phyloP scores from a whole-genome alignment of 2,797 vertebrate species.

The Paramormyrops hopkinsi region DNA sequence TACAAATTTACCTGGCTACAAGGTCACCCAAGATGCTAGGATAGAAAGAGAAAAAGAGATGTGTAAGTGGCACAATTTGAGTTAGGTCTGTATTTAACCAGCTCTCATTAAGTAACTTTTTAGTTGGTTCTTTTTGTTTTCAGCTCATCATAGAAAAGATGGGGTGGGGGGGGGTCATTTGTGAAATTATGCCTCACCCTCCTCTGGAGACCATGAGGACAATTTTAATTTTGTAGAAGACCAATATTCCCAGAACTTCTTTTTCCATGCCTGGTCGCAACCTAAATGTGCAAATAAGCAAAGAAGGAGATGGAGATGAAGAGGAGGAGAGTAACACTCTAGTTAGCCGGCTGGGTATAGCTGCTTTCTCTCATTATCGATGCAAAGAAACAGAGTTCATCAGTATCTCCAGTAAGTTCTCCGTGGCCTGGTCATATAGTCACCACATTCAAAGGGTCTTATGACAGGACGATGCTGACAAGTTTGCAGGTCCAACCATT shows the following conservation, averaged over 20 bases:
- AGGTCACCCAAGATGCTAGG: conserved; percentile 77
- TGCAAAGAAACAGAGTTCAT: not conserved
- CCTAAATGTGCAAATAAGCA: conserved; percentile 45
- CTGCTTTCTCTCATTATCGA: not conserved
- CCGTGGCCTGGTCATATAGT: not conserved
- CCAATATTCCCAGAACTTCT: conserved; percentile 80
- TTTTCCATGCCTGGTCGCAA: conserved; percentile 67
- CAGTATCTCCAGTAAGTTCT: not conserved
- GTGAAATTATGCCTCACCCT: conserved; percentile 59
- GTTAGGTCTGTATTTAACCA: not conserved
- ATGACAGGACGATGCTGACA: not conserved
- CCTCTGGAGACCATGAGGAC: conserved; percentile 79
- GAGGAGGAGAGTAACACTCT: not conserved
- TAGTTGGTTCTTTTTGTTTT: not conserved
- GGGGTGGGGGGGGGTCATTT: not conserved
- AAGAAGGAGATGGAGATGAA: conserved; percentile 7
- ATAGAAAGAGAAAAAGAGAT: conserved; percentile 17
- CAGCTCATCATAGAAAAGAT: not conserved
- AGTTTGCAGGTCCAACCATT: not conserved
- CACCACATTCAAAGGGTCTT: not conserved
- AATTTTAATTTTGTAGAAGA: conserved; percentile 87
- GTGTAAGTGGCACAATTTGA: not conserved
- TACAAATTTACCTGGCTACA: conserved; percentile 70
- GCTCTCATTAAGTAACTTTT: not conserved
- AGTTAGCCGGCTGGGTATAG: not conserved